A percentile compares a stretch with the other conserved stretches of the same genome.
Evolutionary conservation across 1,140 invertebrate species (phyloP).

Genomic region (Cyphomyrmex costatus): DNA sequence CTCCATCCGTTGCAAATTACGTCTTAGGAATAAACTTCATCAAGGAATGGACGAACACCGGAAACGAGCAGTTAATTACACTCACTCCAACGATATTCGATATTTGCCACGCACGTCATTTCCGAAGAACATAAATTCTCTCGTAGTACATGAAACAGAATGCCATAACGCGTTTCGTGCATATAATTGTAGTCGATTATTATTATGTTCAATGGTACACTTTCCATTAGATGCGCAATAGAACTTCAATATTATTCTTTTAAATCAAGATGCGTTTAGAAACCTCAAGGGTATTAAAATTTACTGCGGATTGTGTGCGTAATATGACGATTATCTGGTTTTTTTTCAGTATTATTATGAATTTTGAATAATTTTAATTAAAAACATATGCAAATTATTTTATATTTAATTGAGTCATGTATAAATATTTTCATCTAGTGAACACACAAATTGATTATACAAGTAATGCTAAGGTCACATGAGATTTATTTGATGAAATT

Average conservation of each 20-base stretch:
- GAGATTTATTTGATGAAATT: too few relatives aligned
- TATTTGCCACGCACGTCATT: neutral
- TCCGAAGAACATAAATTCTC: neutral
- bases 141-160: neutral
- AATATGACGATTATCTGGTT: neutral
- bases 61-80: slow-evolving; percentile 7
- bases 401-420: neutral
- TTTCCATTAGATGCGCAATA: neutral
- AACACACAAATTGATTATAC: too few relatives aligned
- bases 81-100: neutral
- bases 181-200: neutral
- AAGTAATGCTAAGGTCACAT: too few relatives aligned
- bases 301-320: neutral
- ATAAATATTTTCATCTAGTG: neutral
- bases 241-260: neutral
- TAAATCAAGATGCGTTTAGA: neutral
- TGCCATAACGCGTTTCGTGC: neutral
- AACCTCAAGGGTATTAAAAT: neutral
- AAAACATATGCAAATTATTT: neutral
- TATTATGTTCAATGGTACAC: neutral
- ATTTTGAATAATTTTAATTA: too few relatives aligned
- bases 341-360: neutral
- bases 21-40: neutral
- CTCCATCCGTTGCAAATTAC: neutral
- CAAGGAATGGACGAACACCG: neutral